Conservation (phyloP, 2,113 vertebrate species). For the Leucosticte australis region DNA sequence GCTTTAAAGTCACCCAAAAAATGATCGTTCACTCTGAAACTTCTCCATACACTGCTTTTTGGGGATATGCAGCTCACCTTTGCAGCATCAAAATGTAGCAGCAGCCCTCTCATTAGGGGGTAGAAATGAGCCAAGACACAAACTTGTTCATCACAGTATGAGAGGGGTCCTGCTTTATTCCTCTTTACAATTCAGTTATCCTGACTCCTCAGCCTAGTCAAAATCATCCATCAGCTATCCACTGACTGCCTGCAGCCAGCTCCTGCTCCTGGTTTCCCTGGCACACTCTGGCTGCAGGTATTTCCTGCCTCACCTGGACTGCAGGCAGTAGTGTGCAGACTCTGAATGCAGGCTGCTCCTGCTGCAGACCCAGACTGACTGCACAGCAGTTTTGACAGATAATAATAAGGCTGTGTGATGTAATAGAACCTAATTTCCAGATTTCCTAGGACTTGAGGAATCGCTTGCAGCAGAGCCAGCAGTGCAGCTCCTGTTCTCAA, state of each 20-base stretch:
- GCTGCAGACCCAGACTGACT: not conserved
- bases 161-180: not conserved
- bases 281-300: not conserved
- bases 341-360: not conserved
- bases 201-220: not conserved
- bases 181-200: not conserved
- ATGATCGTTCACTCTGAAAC: not conserved
- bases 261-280: not conserved
- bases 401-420: not conserved
- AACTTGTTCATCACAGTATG: not conserved
- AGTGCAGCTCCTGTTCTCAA: not conserved
- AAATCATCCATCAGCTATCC: not conserved
- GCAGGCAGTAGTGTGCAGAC: not conserved
- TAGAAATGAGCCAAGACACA: not conserved
- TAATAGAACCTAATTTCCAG: not conserved
- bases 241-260: not conserved
- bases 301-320: no score
- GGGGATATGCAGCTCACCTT: not conserved
- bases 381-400: not conserved
- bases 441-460: not conserved
- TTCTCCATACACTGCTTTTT: fast-evolving
- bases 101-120: not conserved
- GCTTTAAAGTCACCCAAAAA: not conserved
- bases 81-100: not conserved
- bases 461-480: not conserved